phyloP scores from a whole-genome alignment of 2,797 vertebrate genomes.

The Scomberomorus guttatus region DNA sequence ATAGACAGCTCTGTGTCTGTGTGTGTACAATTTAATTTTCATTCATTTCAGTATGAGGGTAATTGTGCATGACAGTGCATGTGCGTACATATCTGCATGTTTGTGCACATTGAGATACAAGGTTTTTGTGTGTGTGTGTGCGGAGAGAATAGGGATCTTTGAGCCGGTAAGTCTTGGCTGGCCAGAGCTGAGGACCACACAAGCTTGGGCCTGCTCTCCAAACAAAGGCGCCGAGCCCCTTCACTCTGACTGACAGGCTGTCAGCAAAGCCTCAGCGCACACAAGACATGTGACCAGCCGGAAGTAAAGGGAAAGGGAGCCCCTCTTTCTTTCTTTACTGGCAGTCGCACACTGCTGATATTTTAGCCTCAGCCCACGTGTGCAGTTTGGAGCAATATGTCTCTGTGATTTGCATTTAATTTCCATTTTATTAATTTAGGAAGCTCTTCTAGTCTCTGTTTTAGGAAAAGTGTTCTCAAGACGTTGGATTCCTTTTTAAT shows the following conservation, averaged over 20 bases:
- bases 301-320: slow-evolving; percentile 70
- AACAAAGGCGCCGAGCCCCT: slow-evolving; percentile 83
- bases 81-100: slow-evolving; percentile 5
- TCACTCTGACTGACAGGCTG: slow-evolving; percentile 84
- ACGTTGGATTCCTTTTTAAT: slow-evolving; percentile 32
- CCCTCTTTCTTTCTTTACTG: slow-evolving; percentile 56
- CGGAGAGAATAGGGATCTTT: slow-evolving; percentile 69
- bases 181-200: slow-evolving; percentile 85
- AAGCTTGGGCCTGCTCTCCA: slow-evolving; percentile 81
- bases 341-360: slow-evolving; percentile 46
- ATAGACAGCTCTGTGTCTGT: slow-evolving; percentile 5
- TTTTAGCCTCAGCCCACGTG: slow-evolving; percentile 36
- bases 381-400: slow-evolving; percentile 26
- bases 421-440: slow-evolving; percentile 50
- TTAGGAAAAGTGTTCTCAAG: slow-evolving; percentile 23
- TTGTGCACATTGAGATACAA: slow-evolving; percentile 45
- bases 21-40: neutral
- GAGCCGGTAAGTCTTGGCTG: slow-evolving; percentile 70
- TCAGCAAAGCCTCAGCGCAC: slow-evolving; percentile 79
- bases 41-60: slow-evolving; percentile 10
- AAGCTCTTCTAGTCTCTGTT: slow-evolving; percentile 28
- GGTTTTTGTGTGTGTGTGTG: slow-evolving; percentile 30
- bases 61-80: slow-evolving; percentile 4
- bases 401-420: slow-evolving; percentile 39
- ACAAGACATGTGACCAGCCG: slow-evolving; percentile 79